Evolutionary conservation across 2,888 invertebrate species (phyloP), one percentile per base, ranked within the genome.

Genomic region (Atrina japonica): DNA sequence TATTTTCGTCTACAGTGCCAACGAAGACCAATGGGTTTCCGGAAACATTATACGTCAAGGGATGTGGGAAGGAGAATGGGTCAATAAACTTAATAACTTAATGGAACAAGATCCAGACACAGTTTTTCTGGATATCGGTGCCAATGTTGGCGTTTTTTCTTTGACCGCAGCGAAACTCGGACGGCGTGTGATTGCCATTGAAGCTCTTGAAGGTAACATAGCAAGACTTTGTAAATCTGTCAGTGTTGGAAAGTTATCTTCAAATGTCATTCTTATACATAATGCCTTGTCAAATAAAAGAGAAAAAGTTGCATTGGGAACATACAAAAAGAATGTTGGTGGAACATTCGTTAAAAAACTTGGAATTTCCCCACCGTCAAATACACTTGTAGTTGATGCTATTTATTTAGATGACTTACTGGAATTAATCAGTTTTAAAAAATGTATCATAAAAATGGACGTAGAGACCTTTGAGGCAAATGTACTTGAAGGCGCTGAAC

Each of bases 361-460:
- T 7, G 56, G 64, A 29, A 49, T 55, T n/a, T 11, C 50, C 9
- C 49, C 45, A 5, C 27, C 27, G 2, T 40, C 1, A 9, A 53
- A 60, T 0, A 30, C 56, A n/a, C n/a, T 49, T 3, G 50, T 64
- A 1, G 64, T 72, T 0, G 47, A 67, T 43, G 56, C 71, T 3
- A 67, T 67, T 41, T 29, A 60, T 18, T 55, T 70, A 40, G 66
- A 70, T 29, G 66, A 70, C 52, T 49, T 70, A 40, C 56, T 70
- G 61, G 70, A 60, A 50, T 27, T 70, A 49, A 61, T 66, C 29
- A 47, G 53, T 41, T 60, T 61, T 35, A 50, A 66, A 47, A 66
- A 66, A n/a, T 66, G 53, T 16, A 52, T 70, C n/a, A 70, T 70
- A 35, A 64, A 64, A 58, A 70, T 70, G 70, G 70, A 70, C 25